Evolutionary conservation across 2,888 invertebrate genomes (phyloP), one percentile per base, ranked within the genome.

Genomic region (Ormyrus rosae): DNA sequence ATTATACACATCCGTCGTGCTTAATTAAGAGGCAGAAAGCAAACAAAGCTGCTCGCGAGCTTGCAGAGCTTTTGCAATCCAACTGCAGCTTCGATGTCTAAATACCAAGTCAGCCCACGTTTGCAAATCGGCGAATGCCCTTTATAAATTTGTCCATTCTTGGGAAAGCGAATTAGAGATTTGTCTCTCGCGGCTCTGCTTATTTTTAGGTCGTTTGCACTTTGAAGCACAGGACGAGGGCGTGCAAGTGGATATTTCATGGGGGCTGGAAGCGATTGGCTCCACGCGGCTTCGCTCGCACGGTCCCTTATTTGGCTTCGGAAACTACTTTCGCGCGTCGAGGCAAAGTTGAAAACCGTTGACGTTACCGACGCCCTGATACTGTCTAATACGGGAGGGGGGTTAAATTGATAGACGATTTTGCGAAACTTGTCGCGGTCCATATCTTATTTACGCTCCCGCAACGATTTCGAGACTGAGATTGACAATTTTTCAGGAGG

Each of bases 181-280:
- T 60, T 34, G 50, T 9, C 48, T 11, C 56, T 13, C 56, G 6
- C 13, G 34, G 9, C 56, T 58, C 56, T 13, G 6, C 7, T 13
- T 50, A 9, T 51, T 8, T 48, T 11, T 8, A 19, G 60, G 11
- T 61, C 60, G 71, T 45, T 61, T 71, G 61, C 61, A 45, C 71
- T 71, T 61, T n/a, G 51, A 45, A 71, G 51, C 51, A 56, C 46
- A 46, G 46, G 5, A 34, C 34, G 34, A 11, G 56, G n/a, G 60
- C 50, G 70, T 9, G 60, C 60, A 60, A 71, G 58, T 71, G 70
- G 51, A 71, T 71, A 71, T 71, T 71, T 71, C 70, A 71, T 60
- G 60, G 50, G 2, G 7, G 6, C 9, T 11, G n/a, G n/a, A 10
- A n/a, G 46, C 6, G 13, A 13, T 6, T 10, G 60, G 50, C n/a